These are phyloP conservation scores for Alouatta palliata DNA, from an alignment of 2,113 vertebrate species.

Conservation along the genomic window DNA sequence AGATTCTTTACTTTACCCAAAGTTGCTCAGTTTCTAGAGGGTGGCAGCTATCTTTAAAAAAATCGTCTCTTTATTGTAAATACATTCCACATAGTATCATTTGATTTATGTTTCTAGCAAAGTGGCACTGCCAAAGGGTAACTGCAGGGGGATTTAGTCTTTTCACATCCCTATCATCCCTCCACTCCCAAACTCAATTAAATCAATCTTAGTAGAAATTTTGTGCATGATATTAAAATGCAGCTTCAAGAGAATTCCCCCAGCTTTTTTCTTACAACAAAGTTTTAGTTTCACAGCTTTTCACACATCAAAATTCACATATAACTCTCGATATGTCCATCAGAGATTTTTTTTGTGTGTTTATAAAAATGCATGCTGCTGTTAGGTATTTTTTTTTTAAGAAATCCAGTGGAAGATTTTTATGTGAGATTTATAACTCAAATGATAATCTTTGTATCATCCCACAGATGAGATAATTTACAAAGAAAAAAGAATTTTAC, in stretches of 20 bases:
- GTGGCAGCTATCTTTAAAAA: not conserved
- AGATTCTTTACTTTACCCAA: not conserved
- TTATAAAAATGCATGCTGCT: not conserved
- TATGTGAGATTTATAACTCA: not conserved
- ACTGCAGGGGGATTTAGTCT: not conserved
- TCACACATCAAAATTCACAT: not conserved
- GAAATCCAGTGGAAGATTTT: not conserved
- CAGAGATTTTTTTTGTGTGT: not conserved
- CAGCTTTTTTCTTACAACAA: not conserved
- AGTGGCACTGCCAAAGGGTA: not conserved
- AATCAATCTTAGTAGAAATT: not conserved
- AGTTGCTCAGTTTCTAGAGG: not conserved
- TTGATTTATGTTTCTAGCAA: not conserved
- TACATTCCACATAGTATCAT: not conserved
- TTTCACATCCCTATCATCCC: not conserved
- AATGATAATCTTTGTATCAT: not conserved
- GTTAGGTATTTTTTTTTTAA: not conserved
- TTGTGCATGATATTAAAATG: not conserved
- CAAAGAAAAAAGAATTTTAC: not conserved
- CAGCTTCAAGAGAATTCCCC: not conserved
- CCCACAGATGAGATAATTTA: not conserved
- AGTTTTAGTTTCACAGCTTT: not conserved
- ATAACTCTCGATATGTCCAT: not conserved
- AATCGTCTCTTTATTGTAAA: not conserved
- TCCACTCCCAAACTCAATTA: not conserved